Evolutionary conservation across 1,140 invertebrate genomes (phyloP).

Genomic region (Drosophila busckii): DNA sequence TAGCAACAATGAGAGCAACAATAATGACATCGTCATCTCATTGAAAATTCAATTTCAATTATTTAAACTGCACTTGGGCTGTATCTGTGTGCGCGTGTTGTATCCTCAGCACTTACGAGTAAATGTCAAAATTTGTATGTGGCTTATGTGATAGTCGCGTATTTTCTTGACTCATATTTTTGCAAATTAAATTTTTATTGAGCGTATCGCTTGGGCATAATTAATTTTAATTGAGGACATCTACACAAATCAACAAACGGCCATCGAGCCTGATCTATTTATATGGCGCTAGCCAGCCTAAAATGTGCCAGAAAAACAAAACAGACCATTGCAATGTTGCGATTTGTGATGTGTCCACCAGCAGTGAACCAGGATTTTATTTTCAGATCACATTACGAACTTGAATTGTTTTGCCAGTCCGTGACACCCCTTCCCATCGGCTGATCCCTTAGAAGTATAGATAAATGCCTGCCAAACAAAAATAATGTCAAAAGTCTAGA

Average conservation of each 20-base stretch:
- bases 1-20: background rate
- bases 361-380: no score
- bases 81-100: slow-evolving; percentile 15
- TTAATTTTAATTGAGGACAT: slow-evolving; percentile 77
- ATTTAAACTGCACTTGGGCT: slow-evolving; percentile 29
- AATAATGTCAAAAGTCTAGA: no score
- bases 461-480: no score
- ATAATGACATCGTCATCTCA: slow-evolving; percentile 39
- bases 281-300: slow-evolving; percentile 16
- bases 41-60: slow-evolving; percentile 77
- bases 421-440: no score
- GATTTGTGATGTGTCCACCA: no score
- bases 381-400: no score
- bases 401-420: no score
- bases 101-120: slow-evolving; percentile 46
- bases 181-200: slow-evolving; percentile 76
- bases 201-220: slow-evolving; percentile 77
- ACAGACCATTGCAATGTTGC: slow-evolving; percentile 12
- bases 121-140: slow-evolving; percentile 62
- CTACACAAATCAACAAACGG: slow-evolving; percentile 17
- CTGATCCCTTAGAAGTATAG: no score
- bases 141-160: no score
- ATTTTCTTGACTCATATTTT: slow-evolving; percentile 73
- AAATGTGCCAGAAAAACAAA: slow-evolving; percentile 19
- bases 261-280: slow-evolving; percentile 7